Conservation (phyloP, 1,140 invertebrate species). For the Lordiphosa mommai region DNA sequence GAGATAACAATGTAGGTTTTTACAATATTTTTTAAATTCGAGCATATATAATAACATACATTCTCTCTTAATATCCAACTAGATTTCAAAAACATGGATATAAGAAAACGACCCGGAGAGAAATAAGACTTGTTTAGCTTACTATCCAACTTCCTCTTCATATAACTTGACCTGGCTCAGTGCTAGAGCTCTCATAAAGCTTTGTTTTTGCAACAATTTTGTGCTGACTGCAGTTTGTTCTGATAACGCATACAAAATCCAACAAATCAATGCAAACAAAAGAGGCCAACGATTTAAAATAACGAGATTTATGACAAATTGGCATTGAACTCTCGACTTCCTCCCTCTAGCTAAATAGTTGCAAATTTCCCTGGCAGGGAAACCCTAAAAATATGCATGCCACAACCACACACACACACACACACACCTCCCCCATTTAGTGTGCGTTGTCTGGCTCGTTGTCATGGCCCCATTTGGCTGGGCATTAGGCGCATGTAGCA, state of each 20-base stretch:
- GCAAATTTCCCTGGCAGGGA: slow-evolving; percentile 24
- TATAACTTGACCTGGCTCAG: slow-evolving; percentile 83
- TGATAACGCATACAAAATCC: slow-evolving; percentile 36
- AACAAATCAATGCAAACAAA: slow-evolving; percentile 38
- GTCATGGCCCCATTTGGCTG: slow-evolving; percentile 24
- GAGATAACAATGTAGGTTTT: too few relatives aligned
- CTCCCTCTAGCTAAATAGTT: slow-evolving; percentile 56
- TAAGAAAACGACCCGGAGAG: too few relatives aligned
- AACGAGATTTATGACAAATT: slow-evolving; percentile 77
- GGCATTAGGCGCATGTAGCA: slow-evolving; percentile 70
- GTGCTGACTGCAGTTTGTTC: slow-evolving; percentile 40
- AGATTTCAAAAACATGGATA: too few relatives aligned
- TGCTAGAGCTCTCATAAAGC: slow-evolving; percentile 95
- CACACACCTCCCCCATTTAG: neutral
- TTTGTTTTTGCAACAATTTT: slow-evolving; percentile 10
- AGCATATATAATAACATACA: too few relatives aligned
- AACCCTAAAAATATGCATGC: slow-evolving; percentile 67
- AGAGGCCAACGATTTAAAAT: slow-evolving; percentile 56
- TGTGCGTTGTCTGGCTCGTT: slow-evolving; percentile 29
- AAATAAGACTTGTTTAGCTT: too few relatives aligned
- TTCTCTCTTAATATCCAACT: too few relatives aligned
- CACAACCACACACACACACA: neutral
- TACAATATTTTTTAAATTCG: too few relatives aligned
- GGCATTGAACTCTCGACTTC: slow-evolving; percentile 25
- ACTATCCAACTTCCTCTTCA: neutral